Conservation (phyloP, 2,113 vertebrate genomes). For the Hirundichthys speculiger region DNA sequence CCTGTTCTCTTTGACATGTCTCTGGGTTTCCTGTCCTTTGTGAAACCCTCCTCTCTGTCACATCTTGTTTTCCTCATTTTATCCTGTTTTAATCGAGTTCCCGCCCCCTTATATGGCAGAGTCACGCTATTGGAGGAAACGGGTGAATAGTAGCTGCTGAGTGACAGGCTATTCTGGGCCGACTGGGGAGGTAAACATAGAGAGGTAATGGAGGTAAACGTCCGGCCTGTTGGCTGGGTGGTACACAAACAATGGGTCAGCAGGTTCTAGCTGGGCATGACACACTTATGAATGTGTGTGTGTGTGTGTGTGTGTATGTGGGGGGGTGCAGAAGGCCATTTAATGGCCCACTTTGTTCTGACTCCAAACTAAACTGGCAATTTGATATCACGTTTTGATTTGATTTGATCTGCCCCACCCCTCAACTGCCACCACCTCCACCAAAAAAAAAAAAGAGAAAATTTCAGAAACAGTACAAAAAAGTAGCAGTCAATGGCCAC, state of each 20-base stretch:
- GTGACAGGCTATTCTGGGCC: slow-evolving; percentile 77
- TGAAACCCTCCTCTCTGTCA: slow-evolving; percentile 71
- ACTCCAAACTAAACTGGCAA: background rate
- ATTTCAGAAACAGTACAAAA: too few species aligned
- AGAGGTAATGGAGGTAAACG: slow-evolving; percentile 74
- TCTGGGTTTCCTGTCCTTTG: slow-evolving; percentile 74
- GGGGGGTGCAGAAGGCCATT: background rate
- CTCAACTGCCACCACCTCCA: too few species aligned
- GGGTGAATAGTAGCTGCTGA: slow-evolving; percentile 68
- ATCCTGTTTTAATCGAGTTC: slow-evolving; percentile 73
- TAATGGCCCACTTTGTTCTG: background rate
- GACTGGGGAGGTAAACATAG: slow-evolving; percentile 66
- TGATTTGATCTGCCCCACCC: too few species aligned
- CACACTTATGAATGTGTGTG: too few species aligned
- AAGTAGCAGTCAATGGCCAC: too few species aligned
- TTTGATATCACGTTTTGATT: background rate
- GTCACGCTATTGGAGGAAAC: slow-evolving; percentile 80
- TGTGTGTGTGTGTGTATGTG: too few species aligned
- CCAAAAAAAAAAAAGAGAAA: too few species aligned
- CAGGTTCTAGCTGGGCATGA: slow-evolving; percentile 15
- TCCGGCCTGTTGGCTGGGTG: slow-evolving; percentile 46
- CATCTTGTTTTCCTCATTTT: slow-evolving; percentile 78
- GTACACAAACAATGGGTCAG: slow-evolving; percentile 61
- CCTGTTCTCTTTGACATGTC: slow-evolving; percentile 62
- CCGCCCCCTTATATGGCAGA: slow-evolving; percentile 45